These are phyloP conservation scores for Staurois parvus DNA, from an alignment of 2,797 vertebrate species.

Conservation along the genomic window DNA sequence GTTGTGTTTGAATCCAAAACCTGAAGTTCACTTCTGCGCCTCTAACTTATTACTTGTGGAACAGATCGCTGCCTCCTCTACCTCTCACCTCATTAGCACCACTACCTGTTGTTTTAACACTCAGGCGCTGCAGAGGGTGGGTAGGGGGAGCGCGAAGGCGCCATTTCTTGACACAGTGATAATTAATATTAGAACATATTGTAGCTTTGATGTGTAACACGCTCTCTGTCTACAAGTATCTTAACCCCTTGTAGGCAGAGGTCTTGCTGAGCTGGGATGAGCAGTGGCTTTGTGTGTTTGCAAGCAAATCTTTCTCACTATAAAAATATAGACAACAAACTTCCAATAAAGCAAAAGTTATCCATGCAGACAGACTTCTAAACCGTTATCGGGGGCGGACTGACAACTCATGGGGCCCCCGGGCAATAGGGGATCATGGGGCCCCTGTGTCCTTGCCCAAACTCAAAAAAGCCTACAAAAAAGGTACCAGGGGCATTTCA, in stretches of 20 bases:
- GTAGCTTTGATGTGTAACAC: not conserved
- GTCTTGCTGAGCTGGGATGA: not conserved
- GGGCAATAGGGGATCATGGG: too few species aligned
- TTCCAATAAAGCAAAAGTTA: too few species aligned
- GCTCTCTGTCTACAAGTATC: not conserved
- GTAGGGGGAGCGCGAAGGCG: not conserved
- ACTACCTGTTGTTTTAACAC: constrained; percentile 2
- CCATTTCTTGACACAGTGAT: not conserved
- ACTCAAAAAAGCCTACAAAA: too few species aligned
- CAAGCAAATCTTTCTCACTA: not conserved
- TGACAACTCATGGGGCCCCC: too few species aligned
- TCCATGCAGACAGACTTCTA: too few species aligned
- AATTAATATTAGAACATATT: not conserved
- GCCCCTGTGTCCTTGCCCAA: too few species aligned
- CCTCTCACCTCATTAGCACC: not conserved
- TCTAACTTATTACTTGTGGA: not conserved
- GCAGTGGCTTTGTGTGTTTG: not conserved
- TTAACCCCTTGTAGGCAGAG: not conserved
- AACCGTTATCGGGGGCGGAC: too few species aligned
- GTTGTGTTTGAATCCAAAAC: not conserved
- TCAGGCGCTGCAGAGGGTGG: not conserved
- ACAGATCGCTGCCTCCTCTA: not conserved
- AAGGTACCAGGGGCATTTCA: too few species aligned
- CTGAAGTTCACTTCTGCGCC: not conserved
- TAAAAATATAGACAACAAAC: not conserved